Evolutionary conservation across 2,888 invertebrate genomes (phyloP).

Genomic region (Aspidiotus rigidus): DNA sequence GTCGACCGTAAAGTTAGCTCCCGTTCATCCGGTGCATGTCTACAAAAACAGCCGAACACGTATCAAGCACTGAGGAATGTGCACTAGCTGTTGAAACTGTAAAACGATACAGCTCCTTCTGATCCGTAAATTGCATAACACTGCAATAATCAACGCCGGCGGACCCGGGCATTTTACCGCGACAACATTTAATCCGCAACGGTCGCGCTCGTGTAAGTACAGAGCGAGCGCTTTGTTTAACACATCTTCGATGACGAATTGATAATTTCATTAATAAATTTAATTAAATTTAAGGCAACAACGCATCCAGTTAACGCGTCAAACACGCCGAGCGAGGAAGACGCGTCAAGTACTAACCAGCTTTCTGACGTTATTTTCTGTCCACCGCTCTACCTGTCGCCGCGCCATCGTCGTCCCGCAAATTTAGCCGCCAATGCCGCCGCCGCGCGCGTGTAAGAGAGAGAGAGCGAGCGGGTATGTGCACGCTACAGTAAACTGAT

Average conservation of each 20-base stretch:
- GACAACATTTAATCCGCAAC: background rate
- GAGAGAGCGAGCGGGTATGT: background rate
- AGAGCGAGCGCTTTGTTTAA: background rate
- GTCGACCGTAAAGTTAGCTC: too few relatives aligned
- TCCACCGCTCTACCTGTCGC: background rate
- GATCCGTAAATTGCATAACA: constrained; percentile 4
- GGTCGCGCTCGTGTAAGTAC: background rate
- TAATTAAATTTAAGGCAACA: constrained; percentile 24
- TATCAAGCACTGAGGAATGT: too few relatives aligned
- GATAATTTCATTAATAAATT: constrained; percentile 22
- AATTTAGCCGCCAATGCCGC: background rate
- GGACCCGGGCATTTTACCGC: background rate
- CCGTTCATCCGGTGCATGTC: too few relatives aligned
- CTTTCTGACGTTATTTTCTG: too few relatives aligned
- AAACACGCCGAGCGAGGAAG: background rate
- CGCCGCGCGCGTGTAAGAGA: too few relatives aligned
- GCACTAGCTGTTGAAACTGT: too few relatives aligned
- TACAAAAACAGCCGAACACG: too few relatives aligned
- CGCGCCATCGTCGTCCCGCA: background rate
- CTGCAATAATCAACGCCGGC: background rate
- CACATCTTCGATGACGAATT: constrained; percentile 2
- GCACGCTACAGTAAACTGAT: constrained; percentile 29
- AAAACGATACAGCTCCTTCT: background rate
- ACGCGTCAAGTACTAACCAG: background rate
- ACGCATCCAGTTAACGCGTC: background rate